Evolutionary conservation across 2,113 vertebrate genomes (phyloP).

Genomic region (Coptodon rendalli): DNA sequence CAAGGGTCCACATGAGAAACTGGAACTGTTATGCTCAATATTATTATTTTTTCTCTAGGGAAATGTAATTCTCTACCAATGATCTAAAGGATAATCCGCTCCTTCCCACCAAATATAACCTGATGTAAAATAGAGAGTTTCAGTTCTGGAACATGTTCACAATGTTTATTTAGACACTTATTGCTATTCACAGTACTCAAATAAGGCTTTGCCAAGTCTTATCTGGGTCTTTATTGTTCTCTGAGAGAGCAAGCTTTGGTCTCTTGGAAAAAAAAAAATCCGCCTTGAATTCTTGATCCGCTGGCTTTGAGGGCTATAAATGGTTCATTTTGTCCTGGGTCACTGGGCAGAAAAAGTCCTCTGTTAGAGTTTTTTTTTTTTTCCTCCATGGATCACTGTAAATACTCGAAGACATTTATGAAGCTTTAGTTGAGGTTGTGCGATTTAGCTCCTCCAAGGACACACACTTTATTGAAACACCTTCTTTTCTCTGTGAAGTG

Average conservation of each 20-base stretch:
- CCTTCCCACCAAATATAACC: background rate
- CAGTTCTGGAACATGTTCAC: background rate
- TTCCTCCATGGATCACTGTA: background rate
- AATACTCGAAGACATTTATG: background rate
- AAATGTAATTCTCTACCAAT: background rate
- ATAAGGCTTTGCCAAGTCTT: conserved; percentile 10
- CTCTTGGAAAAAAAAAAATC: background rate
- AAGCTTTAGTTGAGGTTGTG: background rate
- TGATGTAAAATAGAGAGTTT: background rate
- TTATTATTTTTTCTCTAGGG: background rate
- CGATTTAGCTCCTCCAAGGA: background rate
- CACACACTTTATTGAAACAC: background rate
- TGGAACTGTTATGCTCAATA: background rate
- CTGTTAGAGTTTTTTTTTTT: background rate
- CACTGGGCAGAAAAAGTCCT: background rate
- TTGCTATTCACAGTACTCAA: background rate
- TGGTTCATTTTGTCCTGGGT: conserved; percentile 11
- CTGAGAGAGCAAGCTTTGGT: background rate
- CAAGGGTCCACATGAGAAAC: background rate
- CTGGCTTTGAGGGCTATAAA: conserved; percentile 20
- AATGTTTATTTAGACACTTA: conserved; percentile 11
- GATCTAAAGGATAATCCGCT: background rate
- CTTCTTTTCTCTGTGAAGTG: background rate
- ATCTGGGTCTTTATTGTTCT: conserved; percentile 26
- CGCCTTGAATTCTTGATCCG: background rate